Evolutionary conservation across 1,140 invertebrate species (phyloP).

Genomic region (Platyscapa corneri): DNA sequence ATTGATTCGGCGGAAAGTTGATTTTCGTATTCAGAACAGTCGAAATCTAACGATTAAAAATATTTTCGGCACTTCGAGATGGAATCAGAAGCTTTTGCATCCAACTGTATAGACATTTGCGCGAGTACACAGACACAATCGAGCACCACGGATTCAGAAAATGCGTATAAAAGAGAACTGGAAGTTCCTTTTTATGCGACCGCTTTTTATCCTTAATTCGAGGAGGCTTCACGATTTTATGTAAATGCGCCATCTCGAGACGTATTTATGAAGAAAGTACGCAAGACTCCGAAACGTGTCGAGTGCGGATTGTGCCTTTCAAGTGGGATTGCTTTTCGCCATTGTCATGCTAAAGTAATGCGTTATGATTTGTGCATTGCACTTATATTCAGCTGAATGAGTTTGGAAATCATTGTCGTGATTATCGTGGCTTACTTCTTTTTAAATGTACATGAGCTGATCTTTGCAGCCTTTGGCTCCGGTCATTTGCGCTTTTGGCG

Average conservation of each 20-base stretch:
- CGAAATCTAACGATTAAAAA: background rate
- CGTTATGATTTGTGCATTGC: background rate
- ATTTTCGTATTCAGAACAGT: too few relatives aligned
- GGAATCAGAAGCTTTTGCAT: background rate
- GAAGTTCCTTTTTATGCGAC: slow-evolving; percentile 27
- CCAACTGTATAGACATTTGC: background rate
- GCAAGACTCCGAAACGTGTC: background rate
- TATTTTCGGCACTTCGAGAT: background rate
- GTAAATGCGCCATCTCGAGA: slow-evolving; percentile 12
- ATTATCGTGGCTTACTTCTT: background rate
- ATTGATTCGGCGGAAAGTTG: too few relatives aligned
- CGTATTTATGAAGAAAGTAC: slow-evolving; percentile 20
- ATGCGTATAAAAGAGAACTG: background rate
- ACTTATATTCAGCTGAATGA: background rate
- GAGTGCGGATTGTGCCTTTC: background rate
- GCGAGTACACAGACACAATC: too few relatives aligned
- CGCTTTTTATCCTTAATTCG: slow-evolving; percentile 32
- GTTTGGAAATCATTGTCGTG: background rate
- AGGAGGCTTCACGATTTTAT: slow-evolving; percentile 24
- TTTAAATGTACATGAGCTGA: background rate
- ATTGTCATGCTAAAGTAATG: background rate
- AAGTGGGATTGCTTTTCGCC: background rate
- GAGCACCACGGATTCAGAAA: background rate
- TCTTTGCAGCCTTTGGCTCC: background rate
- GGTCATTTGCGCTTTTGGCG: too few relatives aligned